phyloP scores from a whole-genome alignment of 2,113 vertebrate species.

The Pseudorhombus dupliciocellatus region DNA sequence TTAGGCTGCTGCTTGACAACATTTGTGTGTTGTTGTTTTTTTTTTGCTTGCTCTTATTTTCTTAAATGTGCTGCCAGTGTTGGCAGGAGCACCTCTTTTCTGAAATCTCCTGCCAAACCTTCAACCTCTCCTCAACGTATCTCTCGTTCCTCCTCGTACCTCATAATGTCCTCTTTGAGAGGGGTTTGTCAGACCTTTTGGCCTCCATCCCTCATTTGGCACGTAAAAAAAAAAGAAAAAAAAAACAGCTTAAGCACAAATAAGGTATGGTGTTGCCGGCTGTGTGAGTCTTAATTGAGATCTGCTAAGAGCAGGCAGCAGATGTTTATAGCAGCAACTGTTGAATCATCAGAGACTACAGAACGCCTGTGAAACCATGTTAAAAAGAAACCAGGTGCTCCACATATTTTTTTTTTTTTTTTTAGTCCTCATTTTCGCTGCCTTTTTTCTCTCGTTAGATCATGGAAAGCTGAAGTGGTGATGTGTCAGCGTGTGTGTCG shows the following conservation, averaged over 20 bases:
- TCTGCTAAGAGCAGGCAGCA: constrained; percentile 82
- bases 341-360: constrained; percentile 82
- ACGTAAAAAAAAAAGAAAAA: constrained; percentile 25
- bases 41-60: constrained; percentile 52
- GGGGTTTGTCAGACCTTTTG: constrained; percentile 57
- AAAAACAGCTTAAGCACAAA: constrained; percentile 63
- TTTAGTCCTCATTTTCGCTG: constrained; percentile 19
- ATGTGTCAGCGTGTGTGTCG: constrained; percentile 24
- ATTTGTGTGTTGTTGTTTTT: constrained; percentile 51
- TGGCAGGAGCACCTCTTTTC: constrained; percentile 50
- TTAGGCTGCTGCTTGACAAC: constrained; percentile 57
- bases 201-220: constrained; percentile 52
- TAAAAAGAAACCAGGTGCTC: constrained; percentile 79
- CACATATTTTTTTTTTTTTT: constrained; percentile 62
- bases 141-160: constrained; percentile 55
- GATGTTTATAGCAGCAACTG: constrained; percentile 83
- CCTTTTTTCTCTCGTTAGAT: constrained; percentile 36
- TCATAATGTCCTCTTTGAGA: constrained; percentile 61
- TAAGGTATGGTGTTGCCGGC: constrained; percentile 67
- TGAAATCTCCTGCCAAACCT: constrained; percentile 61
- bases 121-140: constrained; percentile 47
- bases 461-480: constrained; percentile 31
- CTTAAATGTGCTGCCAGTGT: constrained; percentile 68
- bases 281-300: constrained; percentile 82
- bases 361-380: constrained; percentile 73